Conservation (phyloP, 2,797 vertebrate genomes). For the Naso thynnoides region DNA sequence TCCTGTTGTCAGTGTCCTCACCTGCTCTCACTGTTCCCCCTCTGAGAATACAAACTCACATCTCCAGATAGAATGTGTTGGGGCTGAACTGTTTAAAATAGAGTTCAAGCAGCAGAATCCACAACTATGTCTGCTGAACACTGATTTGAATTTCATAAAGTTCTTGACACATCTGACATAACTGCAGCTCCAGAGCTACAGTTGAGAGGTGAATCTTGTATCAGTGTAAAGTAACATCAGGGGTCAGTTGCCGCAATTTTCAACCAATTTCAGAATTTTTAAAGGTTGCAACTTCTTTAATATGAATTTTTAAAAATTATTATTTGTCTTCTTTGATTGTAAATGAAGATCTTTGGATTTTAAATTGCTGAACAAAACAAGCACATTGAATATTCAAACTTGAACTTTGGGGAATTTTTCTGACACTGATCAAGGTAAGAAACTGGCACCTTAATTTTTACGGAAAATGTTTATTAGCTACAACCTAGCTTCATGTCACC, state of each 20-base stretch:
- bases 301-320: neutral
- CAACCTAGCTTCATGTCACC: neutral
- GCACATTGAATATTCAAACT: neutral
- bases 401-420: neutral
- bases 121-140: neutral
- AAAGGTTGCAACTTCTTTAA: neutral
- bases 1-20: constrained; percentile 25
- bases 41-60: constrained; percentile 2
- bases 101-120: neutral
- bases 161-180: neutral
- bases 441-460: no score
- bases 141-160: neutral
- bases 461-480: no score
- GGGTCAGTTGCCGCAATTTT: no score
- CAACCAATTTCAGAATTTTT: no score
- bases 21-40: constrained; percentile 19
- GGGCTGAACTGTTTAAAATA: constrained; percentile 6
- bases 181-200: neutral
- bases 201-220: no score
- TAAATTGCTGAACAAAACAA: neutral
- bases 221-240: no score
- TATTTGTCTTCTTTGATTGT: neutral
- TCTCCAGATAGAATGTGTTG: constrained; percentile 8
- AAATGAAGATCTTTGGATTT: neutral
- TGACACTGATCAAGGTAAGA: no score